phyloP scores from a whole-genome alignment of 2,113 vertebrate species.

The Andinoacara biseriatus region DNA sequence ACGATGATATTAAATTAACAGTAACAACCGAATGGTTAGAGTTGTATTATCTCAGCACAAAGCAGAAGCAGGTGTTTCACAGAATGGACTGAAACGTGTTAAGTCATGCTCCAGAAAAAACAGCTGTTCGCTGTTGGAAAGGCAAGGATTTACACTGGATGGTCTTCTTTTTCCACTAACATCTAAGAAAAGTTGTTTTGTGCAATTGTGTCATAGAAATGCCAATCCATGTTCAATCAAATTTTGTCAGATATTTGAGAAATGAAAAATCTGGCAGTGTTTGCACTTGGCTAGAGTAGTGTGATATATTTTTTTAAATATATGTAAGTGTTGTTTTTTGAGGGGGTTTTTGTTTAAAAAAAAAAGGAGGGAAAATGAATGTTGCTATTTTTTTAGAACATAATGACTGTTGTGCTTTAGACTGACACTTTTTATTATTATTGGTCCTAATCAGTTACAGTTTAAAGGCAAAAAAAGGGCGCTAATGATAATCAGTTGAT shows the following conservation, averaged over 20 bases:
- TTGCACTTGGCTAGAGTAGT: constrained; percentile 90
- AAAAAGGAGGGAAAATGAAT: constrained; percentile 60
- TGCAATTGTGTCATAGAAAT: constrained; percentile 65
- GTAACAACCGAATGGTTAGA: constrained; percentile 1
- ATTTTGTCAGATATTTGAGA: constrained; percentile 83
- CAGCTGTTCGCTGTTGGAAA: constrained; percentile 30
- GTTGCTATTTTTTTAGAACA: constrained; percentile 80
- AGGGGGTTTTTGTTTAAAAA: background rate
- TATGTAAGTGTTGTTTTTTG: constrained; percentile 59
- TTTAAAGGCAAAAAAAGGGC: constrained; percentile 48
- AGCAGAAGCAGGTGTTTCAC: constrained; percentile 22
- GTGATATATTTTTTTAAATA: constrained; percentile 77
- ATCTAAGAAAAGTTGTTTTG: constrained; percentile 39
- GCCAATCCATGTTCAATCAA: constrained; percentile 66
- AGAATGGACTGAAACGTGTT: background rate
- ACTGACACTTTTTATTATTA: constrained; percentile 55
- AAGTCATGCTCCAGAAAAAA: background rate
- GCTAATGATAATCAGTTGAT: constrained; percentile 71
- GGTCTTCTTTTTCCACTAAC: constrained; percentile 51
- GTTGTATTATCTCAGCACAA: constrained; percentile 14
- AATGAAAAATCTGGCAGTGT: constrained; percentile 86
- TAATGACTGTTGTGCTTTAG: constrained; percentile 65
- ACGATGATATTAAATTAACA: constrained; percentile 79
- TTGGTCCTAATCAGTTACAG: constrained; percentile 47
- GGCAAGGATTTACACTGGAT: constrained; percentile 69